Evolutionary conservation across 1,140 invertebrate species (phyloP).

Genomic region (Tetramorium simillimum): DNA sequence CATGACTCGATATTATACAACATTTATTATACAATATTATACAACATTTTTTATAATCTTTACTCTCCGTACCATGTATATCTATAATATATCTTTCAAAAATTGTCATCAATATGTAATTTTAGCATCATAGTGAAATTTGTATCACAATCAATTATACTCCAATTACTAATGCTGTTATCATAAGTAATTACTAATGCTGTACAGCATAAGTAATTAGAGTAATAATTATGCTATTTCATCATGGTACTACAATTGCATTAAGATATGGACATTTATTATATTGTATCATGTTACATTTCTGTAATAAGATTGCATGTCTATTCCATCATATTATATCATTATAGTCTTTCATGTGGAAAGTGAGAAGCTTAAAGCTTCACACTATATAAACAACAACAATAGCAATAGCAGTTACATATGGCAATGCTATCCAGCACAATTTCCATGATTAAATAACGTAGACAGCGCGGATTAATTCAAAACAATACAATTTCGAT

Average conservation of each 20-base stretch:
- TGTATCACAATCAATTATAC: background rate
- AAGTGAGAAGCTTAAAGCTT: background rate
- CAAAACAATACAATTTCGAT: background rate
- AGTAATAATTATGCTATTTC: background rate
- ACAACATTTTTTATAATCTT: background rate
- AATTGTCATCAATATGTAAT: background rate
- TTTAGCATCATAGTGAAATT: background rate
- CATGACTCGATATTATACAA: background rate
- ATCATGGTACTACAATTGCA: background rate
- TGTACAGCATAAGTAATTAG: background rate
- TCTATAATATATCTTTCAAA: background rate
- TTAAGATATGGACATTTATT: background rate
- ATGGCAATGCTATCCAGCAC: background rate
- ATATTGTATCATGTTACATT: background rate
- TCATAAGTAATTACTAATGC: background rate
- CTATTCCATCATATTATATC: background rate
- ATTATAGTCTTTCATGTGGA: background rate
- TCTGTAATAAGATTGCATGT: background rate
- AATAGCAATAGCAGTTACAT: background rate
- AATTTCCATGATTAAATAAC: constrained; percentile 3
- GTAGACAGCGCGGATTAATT: background rate
- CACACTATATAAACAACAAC: background rate
- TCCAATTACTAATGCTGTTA: background rate
- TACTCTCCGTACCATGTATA: background rate
- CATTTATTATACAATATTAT: no score